These are phyloP conservation scores for Standfussiana lucernea DNA, from an alignment of 2,888 invertebrate genomes.

Conservation along the genomic window DNA sequence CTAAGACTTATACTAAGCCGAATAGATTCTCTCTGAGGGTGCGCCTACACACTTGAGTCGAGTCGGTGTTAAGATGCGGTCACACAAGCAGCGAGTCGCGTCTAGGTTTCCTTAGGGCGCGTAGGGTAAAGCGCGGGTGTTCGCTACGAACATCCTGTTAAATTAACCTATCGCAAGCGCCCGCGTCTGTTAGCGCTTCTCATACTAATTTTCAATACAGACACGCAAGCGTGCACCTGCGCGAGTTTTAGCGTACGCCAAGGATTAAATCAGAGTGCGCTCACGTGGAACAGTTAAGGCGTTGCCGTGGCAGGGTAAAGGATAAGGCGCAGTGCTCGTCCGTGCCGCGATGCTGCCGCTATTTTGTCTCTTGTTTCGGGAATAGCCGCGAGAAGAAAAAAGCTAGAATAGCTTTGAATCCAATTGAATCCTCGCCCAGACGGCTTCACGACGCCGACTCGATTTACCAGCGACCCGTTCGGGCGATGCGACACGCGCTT, in stretches of 20 bases:
- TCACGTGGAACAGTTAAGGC: neutral
- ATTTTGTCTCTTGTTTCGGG: neutral
- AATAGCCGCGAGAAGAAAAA: neutral
- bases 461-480: neutral
- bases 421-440: neutral
- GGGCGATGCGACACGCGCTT: neutral
- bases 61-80: neutral
- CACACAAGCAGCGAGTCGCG: neutral
- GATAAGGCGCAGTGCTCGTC: neutral
- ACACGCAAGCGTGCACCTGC: neutral
- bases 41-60: neutral
- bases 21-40: neutral
- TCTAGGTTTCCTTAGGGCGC: neutral
- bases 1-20: constrained; percentile 15
- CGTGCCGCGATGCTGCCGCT: neutral
- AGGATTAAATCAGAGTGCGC: neutral
- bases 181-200: neutral
- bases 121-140: neutral
- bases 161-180: neutral
- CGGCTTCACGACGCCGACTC: neutral
- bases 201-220: neutral
- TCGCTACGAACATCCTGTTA: neutral
- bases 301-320: too few relatives aligned
- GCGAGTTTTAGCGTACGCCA: neutral
- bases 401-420: neutral